Conservation (phyloP, 1,140 invertebrate species). For the Trinorchestia longiramus region DNA sequence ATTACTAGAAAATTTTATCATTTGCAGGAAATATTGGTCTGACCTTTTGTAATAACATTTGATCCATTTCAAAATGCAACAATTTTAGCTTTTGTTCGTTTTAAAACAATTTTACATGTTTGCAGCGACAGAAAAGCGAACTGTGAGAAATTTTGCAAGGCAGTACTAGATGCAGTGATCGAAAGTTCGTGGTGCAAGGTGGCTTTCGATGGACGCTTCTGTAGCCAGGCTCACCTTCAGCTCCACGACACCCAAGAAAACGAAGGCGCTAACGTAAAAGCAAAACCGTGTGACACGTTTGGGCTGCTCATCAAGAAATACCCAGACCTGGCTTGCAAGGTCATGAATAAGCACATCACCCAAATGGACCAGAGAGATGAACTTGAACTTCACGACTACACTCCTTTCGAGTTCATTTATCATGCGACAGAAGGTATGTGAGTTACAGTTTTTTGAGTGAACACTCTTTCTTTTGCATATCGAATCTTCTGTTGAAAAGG, state of each 20-base stretch:
- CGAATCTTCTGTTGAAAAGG: no score
- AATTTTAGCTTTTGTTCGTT: no score
- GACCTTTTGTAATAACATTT: no score
- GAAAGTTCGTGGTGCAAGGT: slow-evolving; percentile 14
- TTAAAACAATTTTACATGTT: no score
- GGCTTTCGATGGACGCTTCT: background rate
- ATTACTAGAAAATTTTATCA: no score
- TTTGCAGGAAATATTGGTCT: no score
- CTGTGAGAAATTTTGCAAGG: background rate
- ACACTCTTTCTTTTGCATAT: no score
- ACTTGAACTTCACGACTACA: slow-evolving; percentile 28
- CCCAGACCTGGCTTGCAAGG: background rate
- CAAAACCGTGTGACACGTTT: background rate
- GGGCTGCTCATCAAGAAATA: background rate
- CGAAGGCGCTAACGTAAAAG: background rate
- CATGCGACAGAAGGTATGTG: background rate
- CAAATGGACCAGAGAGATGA: background rate
- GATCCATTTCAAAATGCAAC: no score
- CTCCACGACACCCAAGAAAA: background rate
- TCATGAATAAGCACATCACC: slow-evolving; percentile 18
- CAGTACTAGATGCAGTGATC: background rate
- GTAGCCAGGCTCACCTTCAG: background rate
- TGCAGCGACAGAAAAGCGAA: no score
- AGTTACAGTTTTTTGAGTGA: background rate
- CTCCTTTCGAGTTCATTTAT: slow-evolving; percentile 38